phyloP scores from a whole-genome alignment of 2,113 vertebrate species.

The Hemiscyllium ocellatum region DNA sequence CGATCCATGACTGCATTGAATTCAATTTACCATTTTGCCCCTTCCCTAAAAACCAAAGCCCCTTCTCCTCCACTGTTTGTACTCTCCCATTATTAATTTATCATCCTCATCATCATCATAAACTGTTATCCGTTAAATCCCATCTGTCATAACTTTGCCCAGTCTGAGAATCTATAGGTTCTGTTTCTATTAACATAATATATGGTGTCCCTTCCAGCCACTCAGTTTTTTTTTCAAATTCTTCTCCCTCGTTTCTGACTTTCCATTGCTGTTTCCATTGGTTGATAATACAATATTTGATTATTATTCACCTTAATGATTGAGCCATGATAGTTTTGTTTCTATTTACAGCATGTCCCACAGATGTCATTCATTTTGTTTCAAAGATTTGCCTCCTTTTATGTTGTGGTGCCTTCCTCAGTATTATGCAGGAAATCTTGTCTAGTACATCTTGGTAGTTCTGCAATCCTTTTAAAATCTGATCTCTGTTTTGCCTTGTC shows the following conservation, averaged over 20 bases:
- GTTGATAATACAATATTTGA: not conserved
- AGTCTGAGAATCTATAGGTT: not conserved
- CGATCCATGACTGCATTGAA: not conserved
- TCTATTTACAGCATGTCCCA: not conserved
- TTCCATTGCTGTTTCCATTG: not conserved
- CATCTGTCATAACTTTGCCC: not conserved
- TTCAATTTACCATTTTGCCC: not conserved
- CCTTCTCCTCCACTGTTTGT: not conserved
- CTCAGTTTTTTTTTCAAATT: not conserved
- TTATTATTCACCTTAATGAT: not conserved
- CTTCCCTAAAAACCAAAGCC: not conserved
- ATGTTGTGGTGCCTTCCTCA: no score
- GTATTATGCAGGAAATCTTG: not conserved
- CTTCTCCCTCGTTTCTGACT: not conserved
- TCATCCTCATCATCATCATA: not conserved
- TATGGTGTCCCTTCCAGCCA: not conserved
- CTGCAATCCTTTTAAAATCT: not conserved
- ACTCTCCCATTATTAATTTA: not conserved
- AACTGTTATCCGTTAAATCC: not conserved
- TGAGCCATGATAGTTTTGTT: not conserved
- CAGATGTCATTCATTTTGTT: not conserved
- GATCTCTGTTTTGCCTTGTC: not conserved
- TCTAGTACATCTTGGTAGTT: not conserved
- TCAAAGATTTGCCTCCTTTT: not conserved
- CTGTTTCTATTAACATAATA: not conserved